These are phyloP conservation scores for Mesodorylaimus sp. DNA, from an alignment of 2,888 invertebrate genomes.

Conservation along the genomic window DNA sequence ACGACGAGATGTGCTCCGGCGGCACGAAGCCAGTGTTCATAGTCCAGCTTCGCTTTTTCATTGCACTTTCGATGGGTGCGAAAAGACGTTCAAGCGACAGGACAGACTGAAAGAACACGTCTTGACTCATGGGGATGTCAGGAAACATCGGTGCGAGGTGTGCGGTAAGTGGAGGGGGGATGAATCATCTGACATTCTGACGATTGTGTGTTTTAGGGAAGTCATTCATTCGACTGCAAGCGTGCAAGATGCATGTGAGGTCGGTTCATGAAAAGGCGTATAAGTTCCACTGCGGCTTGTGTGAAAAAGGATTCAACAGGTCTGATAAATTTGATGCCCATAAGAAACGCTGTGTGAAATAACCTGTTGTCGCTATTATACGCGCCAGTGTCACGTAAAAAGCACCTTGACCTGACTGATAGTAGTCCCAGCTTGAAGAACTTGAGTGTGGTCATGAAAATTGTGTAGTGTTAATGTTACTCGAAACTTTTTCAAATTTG, in stretches of 20 bases:
- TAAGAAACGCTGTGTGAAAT: too few relatives aligned
- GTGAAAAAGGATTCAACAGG: not conserved
- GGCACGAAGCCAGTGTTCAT: not conserved
- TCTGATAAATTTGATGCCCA: not conserved
- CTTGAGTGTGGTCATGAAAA: too few relatives aligned
- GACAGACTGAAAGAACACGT: not conserved
- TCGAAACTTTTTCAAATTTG: too few relatives aligned
- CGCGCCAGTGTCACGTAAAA: too few relatives aligned
- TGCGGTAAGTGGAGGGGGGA: not conserved
- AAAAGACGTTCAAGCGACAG: not conserved
- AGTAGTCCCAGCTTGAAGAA: too few relatives aligned
- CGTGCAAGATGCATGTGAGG: not conserved
- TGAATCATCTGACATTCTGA: not conserved
- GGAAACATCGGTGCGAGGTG: not conserved
- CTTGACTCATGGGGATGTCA: not conserved
- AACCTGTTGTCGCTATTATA: too few relatives aligned
- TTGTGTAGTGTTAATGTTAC: too few relatives aligned
- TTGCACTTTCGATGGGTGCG: not conserved
- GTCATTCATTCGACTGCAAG: not conserved
- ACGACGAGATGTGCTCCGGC: not conserved
- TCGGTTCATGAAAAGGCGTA: not conserved
- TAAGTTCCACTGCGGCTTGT: not conserved
- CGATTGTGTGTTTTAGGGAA: not conserved
- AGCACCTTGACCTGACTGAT: too few relatives aligned
- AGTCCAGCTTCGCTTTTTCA: not conserved